These are phyloP conservation scores for Oceanodroma leucorhoa DNA, from an alignment of 2,797 vertebrate genomes.

Conservation along the genomic window DNA sequence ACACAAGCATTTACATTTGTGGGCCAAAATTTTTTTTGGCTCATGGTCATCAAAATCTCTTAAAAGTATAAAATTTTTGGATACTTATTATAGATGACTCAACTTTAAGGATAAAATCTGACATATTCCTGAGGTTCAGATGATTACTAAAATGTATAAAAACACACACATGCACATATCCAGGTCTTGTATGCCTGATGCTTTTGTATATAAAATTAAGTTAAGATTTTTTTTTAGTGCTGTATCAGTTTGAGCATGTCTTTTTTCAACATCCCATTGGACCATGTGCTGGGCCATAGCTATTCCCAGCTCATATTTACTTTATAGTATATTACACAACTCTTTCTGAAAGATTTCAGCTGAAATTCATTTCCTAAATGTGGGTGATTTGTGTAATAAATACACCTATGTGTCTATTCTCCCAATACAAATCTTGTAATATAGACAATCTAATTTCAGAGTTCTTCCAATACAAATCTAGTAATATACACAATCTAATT, in stretches of 20 bases:
- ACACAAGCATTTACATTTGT: not conserved
- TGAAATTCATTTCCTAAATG: not conserved
- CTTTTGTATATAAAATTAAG: constrained; percentile 24
- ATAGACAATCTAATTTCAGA: not conserved
- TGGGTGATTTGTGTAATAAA: not conserved
- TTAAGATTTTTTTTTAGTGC: not conserved
- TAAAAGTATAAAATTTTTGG: not conserved
- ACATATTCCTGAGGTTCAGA: not conserved
- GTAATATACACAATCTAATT: not conserved
- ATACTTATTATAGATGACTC: not conserved
- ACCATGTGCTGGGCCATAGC: not conserved
- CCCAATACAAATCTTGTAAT: not conserved
- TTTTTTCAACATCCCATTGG: not conserved
- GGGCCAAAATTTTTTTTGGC: not conserved
- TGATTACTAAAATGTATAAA: not conserved
- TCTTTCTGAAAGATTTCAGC: not conserved
- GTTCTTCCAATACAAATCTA: not conserved
- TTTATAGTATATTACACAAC: not conserved
- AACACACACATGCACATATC: not conserved
- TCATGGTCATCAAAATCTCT: not conserved
- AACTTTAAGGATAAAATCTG: not conserved
- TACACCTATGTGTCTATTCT: not conserved
- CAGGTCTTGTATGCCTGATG: not conserved
- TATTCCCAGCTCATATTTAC: not conserved
- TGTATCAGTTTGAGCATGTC: not conserved